A percentile compares a stretch with the other conserved stretches of the same genome.
Conservation (phyloP, 2,113 vertebrate species). For the Baryphthengus martii region DNA sequence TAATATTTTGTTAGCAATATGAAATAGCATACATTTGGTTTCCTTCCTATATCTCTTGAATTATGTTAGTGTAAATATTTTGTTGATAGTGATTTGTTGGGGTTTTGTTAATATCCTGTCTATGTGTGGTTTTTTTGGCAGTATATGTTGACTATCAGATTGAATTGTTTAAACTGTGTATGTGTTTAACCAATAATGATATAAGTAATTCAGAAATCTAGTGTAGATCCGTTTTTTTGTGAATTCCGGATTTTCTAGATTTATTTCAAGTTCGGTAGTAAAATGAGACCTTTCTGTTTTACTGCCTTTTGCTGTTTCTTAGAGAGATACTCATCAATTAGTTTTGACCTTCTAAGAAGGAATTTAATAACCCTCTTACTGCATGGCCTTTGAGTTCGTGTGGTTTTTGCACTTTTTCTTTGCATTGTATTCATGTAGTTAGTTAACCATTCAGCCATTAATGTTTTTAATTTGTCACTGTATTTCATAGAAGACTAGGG, state of each 20-base stretch:
- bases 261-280: background rate
- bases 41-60: background rate
- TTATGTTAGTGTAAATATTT: background rate
- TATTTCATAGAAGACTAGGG: background rate
- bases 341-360: background rate
- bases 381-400: background rate
- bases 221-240: background rate
- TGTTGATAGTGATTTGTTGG: background rate
- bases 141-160: background rate
- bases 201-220: background rate
- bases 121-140: background rate
- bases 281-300: background rate
- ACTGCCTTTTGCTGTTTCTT: background rate
- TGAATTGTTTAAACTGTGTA: background rate
- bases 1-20: background rate
- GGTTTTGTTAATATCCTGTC: background rate
- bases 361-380: background rate
- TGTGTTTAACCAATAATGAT: background rate
- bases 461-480: background rate
- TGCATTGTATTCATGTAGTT: background rate
- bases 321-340: background rate
- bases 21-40: background rate
- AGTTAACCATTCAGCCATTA: background rate
- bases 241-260: background rate
- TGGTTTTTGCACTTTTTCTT: background rate